Percentiles rank a stretch among this genome's conserved stretches.
Evolutionary conservation across 2,888 invertebrate genomes (phyloP).

Genomic region (Junonia oenone): DNA sequence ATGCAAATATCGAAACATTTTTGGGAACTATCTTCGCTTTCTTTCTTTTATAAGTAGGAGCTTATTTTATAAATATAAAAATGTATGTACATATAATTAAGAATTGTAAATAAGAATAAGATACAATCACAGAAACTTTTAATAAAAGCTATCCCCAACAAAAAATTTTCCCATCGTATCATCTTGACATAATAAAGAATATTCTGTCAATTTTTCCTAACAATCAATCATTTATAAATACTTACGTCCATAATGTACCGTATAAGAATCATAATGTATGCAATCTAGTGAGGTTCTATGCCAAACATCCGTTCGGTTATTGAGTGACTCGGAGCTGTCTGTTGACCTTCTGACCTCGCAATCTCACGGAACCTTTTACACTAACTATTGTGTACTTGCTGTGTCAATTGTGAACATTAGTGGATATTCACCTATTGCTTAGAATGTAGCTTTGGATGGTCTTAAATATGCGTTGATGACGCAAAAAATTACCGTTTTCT

Average conservation of each 20-base stretch:
- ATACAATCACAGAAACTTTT: neutral
- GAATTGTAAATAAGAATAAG: neutral
- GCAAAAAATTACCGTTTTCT: neutral
- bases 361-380: constrained; percentile 51
- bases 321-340: constrained; percentile 52
- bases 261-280: constrained; percentile 14
- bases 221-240: constrained; percentile 16
- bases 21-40: too few species aligned
- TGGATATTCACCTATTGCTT: constrained; percentile 4
- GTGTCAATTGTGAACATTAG: constrained; percentile 20
- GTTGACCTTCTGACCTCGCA: constrained; percentile 59
- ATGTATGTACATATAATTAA: too few species aligned
- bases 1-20: neutral
- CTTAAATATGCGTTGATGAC: neutral
- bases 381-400: constrained; percentile 18
- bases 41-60: too few species aligned
- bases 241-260: constrained; percentile 12
- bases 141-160: neutral
- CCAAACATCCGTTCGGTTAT: constrained; percentile 37
- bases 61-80: too few species aligned
- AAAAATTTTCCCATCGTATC: neutral
- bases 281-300: constrained; percentile 36
- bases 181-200: neutral
- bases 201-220: constrained; percentile 1
- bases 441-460: neutral